Evolutionary conservation across 2,888 invertebrate species (phyloP).

Genomic region (Campoletis raptor): DNA sequence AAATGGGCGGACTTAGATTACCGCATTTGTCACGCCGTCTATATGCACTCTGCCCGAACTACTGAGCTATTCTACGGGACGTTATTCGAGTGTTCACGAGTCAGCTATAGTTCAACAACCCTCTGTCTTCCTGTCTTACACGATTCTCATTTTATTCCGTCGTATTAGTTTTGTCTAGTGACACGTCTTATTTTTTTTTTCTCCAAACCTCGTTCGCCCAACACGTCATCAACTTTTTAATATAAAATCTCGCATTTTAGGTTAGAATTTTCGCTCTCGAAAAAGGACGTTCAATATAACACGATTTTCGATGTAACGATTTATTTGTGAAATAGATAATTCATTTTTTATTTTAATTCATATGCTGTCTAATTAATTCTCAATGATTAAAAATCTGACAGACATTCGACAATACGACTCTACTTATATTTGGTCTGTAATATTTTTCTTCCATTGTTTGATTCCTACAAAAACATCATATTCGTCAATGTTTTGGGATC

Average conservation of each 20-base stretch:
- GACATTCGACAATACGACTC: too few relatives aligned
- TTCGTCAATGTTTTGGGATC: too few relatives aligned
- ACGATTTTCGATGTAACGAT: too few relatives aligned
- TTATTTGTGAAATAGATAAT: too few relatives aligned
- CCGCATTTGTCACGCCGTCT: conserved; percentile 75
- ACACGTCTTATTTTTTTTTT: background rate
- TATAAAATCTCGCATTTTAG: background rate
- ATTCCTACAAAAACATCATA: too few relatives aligned
- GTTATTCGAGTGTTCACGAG: conserved; percentile 55
- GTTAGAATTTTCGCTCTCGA: background rate
- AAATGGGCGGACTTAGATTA: conserved; percentile 80
- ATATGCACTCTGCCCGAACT: conserved; percentile 44
- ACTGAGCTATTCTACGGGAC: conserved; percentile 41
- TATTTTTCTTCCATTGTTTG: too few relatives aligned
- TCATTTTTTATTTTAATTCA: too few relatives aligned
- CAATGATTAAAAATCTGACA: too few relatives aligned
- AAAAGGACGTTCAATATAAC: too few relatives aligned
- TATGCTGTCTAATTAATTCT: too few relatives aligned
- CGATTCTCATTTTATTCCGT: conserved; percentile 37
- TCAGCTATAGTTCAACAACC: conserved; percentile 41
- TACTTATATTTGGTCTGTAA: too few relatives aligned
- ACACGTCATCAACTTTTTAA: background rate
- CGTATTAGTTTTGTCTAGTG: conserved; percentile 27
- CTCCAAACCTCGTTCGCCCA: background rate
- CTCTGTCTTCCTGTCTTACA: conserved; percentile 37